Percentiles rank a stretch among this genome's conserved stretches.
Conservation (phyloP, 2,888 invertebrate genomes). For the Lasioglossum calceatum region DNA sequence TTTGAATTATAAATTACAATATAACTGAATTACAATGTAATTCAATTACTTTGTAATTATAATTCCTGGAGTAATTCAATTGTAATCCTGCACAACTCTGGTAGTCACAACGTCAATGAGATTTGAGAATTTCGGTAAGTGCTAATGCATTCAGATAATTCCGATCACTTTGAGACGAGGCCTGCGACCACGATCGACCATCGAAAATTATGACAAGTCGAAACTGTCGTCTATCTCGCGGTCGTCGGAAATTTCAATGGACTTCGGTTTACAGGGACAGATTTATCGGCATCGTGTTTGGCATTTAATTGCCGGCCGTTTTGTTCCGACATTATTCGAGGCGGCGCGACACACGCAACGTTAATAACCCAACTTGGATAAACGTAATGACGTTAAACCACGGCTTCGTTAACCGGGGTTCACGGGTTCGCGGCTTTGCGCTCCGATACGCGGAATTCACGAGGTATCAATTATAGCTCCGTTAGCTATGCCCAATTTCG, state of each 20-base stretch:
- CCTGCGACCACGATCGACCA: background rate
- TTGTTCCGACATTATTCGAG: conserved; percentile 17
- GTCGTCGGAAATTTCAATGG: conserved; percentile 19
- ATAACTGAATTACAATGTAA: too few relatives aligned
- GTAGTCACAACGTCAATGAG: too few relatives aligned
- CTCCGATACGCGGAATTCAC: conserved; percentile 14
- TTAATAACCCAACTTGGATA: conserved; percentile 34
- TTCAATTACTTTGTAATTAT: too few relatives aligned
- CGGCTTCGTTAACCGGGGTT: conserved; percentile 21
- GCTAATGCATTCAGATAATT: background rate
- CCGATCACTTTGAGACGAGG: background rate
- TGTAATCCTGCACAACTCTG: too few relatives aligned
- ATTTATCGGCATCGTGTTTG: conserved; percentile 6
- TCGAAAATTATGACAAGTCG: background rate
- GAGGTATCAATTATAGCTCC: conserved; percentile 19
- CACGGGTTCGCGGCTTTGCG: conserved; percentile 1
- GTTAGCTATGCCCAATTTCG: conserved; percentile 10
- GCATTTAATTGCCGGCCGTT: conserved; percentile 16
- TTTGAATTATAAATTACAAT: too few relatives aligned
- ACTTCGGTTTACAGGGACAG: background rate
- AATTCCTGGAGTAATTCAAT: too few relatives aligned
- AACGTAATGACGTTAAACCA: conserved; percentile 36
- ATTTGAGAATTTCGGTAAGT: too few relatives aligned
- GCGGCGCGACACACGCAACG: background rate
- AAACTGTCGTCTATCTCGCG: background rate